Evolutionary conservation across 1,140 invertebrate species (phyloP), one percentile per base, ranked within the genome.

Genomic region (Hycleus phaleratus): DNA sequence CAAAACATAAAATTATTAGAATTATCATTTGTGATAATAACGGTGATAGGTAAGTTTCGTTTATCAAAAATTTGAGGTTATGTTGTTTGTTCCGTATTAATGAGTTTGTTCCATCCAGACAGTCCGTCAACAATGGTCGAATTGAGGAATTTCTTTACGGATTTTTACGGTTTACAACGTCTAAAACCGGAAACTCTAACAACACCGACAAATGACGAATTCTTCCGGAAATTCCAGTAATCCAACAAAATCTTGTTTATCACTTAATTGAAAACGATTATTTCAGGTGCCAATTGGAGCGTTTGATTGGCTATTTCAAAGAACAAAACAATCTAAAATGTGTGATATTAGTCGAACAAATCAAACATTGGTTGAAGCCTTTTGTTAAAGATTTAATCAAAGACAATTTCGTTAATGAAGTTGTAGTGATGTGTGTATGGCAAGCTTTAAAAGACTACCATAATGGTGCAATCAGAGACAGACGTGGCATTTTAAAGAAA

Each of bases 201-300:
- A 18, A 4, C 1, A 32, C 32, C 32, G 32, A 7, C 18, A 1
- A 4, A 32, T 7, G 32, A 32, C 4, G 32, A 32, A 32, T 5
- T 32, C 7, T 32, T 32, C 26, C 58, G 8, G 51, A 57, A 46
- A 45, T 59, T 8, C 38, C 50, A 32, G 49, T 49, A 43, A 62
- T 61, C 59, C 63, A 58, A 59, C 44, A 61, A 25, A 24, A 40
- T 11, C 3, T 45, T 45, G 8, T 26, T 44, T 11, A 39, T 39
- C 53, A 51, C 52, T 47, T 46, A 18, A 18, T 38, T 52, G 11
- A 49, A 32, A 40, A 49, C 3, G 18, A 25, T 25, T 26, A 5
- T 66, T 63, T 46, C 45, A 66, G 65, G 43, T 62, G 61, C 43
- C 58, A 62, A 53, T 60, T 60, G 49, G 56, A 60, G 4, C 53